Conservation (phyloP, 2,797 vertebrate genomes). For the Bufotes viridis region DNA sequence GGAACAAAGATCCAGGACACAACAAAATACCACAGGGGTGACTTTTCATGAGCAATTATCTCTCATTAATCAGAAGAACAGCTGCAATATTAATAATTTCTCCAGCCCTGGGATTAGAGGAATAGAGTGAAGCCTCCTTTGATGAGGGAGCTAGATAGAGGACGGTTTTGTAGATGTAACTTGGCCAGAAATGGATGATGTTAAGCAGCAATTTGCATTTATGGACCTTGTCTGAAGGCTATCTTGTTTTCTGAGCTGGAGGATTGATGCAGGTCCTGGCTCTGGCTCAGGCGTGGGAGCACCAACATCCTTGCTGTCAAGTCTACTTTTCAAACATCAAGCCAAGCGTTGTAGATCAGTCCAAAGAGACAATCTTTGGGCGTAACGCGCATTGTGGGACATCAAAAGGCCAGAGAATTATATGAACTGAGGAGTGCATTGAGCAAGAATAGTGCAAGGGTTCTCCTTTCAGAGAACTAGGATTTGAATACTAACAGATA, state of each 20-base stretch:
- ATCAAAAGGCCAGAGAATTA: conserved; percentile 76
- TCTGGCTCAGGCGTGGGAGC: conserved; percentile 74
- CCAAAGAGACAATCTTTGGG: conserved; percentile 81
- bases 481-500: conserved; percentile 70
- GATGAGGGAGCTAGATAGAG: conserved; percentile 48
- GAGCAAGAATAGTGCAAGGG: conserved; percentile 72
- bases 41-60: conserved; percentile 99
- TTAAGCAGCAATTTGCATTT: conserved; percentile 18
- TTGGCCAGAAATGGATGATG: conserved; percentile 12
- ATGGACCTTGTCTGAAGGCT: background rate
- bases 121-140: conserved; percentile 71
- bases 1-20: conserved; percentile 98
- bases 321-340: conserved; percentile 78
- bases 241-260: conserved; percentile 22
- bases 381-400: conserved; percentile 75
- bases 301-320: conserved; percentile 72
- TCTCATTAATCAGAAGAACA: conserved; percentile 97
- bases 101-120: conserved; percentile 79
- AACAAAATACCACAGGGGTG: conserved; percentile 98
- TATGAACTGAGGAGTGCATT: conserved; percentile 71
- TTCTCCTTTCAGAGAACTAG: conserved; percentile 68
- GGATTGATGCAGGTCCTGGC: conserved; percentile 61
- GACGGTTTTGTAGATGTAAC: background rate
- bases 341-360: conserved; percentile 78
- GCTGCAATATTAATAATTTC: conserved; percentile 92